Base-by-base conservation (phyloP, 2,888 invertebrate species). In the Scrobipalpa atriplicella region DNA sequence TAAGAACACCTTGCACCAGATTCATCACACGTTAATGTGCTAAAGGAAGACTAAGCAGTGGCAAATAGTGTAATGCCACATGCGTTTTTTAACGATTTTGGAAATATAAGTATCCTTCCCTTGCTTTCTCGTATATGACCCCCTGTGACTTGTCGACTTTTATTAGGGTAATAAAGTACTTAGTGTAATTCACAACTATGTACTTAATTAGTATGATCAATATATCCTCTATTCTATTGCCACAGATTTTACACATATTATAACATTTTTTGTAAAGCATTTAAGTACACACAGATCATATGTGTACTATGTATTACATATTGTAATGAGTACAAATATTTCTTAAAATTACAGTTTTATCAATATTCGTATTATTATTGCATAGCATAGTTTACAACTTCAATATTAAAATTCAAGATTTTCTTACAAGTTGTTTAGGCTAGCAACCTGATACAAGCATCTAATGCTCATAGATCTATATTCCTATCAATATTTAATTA, bases 281-380 rank as follows among this genome's bases (percentile, higher is more conserved):
- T 47, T 47, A 47, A 16, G 47, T 47, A 47, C 47, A 47, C 16
- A 29, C 2, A 29, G n/a, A n/a, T n/a, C n/a, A n/a, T n/a, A 3
- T 43, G n/a, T 43, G 43, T 43, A 43, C 43, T 47, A 6, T 47
- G 47, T 47, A 47, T n/a, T 47, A 10, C 47, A 47, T 47, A 47
- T 47, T 47, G 16, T 47, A 47, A 47, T 47, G 16, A n/a, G 47
- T 47, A 47, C 47, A 47, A 47, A 43, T 43, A 13, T 7, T 47
- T 47, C 47, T 47, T 47, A 16, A 16, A 47, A n/a, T 16, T 8
- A 13, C 13, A 43, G 3, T 47, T 7, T 13, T 43, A 13, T 10
- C 5, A 47, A 47, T 0, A n/a, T 47, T 47, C 3, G n/a, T 47
- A 29, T 29, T 29, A 29, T 29, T 41, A 41, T 41, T n/a, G 2